Evolutionary conservation across 2,888 invertebrate genomes (phyloP).

Genomic region (Brenthis daphne): DNA sequence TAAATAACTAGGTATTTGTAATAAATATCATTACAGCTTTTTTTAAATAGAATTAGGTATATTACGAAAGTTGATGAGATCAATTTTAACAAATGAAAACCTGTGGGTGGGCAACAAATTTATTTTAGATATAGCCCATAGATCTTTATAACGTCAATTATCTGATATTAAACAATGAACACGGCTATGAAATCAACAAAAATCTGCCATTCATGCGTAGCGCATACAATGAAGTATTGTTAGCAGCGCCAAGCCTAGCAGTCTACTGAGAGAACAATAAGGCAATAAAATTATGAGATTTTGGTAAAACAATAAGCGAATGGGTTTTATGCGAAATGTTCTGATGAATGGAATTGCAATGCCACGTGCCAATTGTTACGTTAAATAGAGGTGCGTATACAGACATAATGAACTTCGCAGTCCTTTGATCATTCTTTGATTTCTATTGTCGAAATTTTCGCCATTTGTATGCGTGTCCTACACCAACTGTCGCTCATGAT

Average conservation of each 20-base stretch:
- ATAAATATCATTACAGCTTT: not conserved
- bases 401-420: slow-evolving; percentile 13
- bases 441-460: slow-evolving; percentile 9
- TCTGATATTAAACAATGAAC: slow-evolving; percentile 40
- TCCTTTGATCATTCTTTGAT: slow-evolving; percentile 1
- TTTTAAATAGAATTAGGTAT: not conserved
- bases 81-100: not conserved
- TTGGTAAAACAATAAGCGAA: slow-evolving; percentile 32
- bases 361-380: slow-evolving; percentile 29
- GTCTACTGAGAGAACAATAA: slow-evolving; percentile 37
- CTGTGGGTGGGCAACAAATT: not conserved
- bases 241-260: slow-evolving; percentile 35
- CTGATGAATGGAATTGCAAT: slow-evolving; percentile 18
- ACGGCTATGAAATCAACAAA: slow-evolving; percentile 43
- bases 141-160: slow-evolving; percentile 37
- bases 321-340: slow-evolving; percentile 8
- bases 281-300: slow-evolving; percentile 32
- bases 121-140: not conserved
- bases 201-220: slow-evolving; percentile 44
- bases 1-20: too few species aligned
- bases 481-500: slow-evolving; percentile 9
- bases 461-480: not conserved
- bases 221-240: slow-evolving; percentile 45
- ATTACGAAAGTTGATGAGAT: not conserved
- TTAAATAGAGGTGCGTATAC: slow-evolving; percentile 8